Conservation (phyloP, 2,888 invertebrate genomes). For the Cantharis nigra region DNA sequence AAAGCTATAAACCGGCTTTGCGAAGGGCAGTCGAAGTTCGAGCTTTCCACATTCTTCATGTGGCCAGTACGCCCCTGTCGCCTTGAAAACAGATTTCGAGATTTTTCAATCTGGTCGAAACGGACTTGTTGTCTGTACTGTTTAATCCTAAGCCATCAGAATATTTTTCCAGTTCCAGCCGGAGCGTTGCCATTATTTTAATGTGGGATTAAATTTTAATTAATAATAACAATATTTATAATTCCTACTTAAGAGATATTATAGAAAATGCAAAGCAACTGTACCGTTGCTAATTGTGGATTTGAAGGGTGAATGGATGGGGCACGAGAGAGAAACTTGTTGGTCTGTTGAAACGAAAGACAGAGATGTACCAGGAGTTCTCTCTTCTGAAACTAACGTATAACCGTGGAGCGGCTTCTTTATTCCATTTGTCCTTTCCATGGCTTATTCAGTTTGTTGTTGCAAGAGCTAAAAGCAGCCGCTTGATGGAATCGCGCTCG, state of each 20-base stretch:
- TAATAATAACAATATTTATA: neutral
- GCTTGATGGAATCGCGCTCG: constrained; percentile 22
- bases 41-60: too few relatives aligned
- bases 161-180: neutral
- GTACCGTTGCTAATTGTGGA: constrained; percentile 25
- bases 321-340: constrained; percentile 15
- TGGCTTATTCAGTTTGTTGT: constrained; percentile 27
- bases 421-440: constrained; percentile 29
- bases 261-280: constrained; percentile 15
- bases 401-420: constrained; percentile 24
- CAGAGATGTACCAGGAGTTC: constrained; percentile 23
- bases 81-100: too few relatives aligned
- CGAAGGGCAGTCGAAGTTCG: too few relatives aligned
- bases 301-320: constrained; percentile 20
- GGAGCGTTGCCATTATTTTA: neutral
- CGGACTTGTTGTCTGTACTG: neutral
- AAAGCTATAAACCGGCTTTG: too few relatives aligned
- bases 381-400: constrained; percentile 29
- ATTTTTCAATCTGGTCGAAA: too few relatives aligned
- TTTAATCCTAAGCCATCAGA: neutral
- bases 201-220: neutral
- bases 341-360: constrained; percentile 8
- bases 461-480: constrained; percentile 27
- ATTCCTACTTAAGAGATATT: neutral
- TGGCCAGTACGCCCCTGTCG: too few relatives aligned